phyloP scores from a whole-genome alignment of 2,888 invertebrate genomes.

The Hypomecis atomaria region DNA sequence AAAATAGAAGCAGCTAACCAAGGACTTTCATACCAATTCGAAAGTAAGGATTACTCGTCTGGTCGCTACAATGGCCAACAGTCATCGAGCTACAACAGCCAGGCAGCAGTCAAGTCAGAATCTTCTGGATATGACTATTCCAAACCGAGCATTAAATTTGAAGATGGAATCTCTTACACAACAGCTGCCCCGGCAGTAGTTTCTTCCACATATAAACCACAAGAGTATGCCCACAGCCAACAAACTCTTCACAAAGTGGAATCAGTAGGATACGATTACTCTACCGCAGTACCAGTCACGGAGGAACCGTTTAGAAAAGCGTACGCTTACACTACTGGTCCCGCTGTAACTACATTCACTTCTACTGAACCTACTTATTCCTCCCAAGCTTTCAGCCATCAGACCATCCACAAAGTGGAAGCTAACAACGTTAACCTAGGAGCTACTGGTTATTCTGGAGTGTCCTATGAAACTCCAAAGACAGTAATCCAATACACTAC shows the following conservation, averaged over 20 bases:
- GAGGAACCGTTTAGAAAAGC: constrained; percentile 74
- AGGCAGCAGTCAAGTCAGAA: constrained; percentile 39
- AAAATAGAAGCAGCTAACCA: constrained; percentile 61
- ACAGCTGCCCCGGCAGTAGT: constrained; percentile 67
- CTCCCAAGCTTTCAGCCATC: constrained; percentile 68
- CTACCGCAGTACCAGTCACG: constrained; percentile 63
- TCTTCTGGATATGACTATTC: constrained; percentile 66
- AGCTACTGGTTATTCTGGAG: constrained; percentile 47
- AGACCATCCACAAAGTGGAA: constrained; percentile 66
- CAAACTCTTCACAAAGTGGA: constrained; percentile 67
- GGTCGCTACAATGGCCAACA: constrained; percentile 30
- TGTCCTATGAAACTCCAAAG: constrained; percentile 52
- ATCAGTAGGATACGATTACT: constrained; percentile 64
- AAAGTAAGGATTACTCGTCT: constrained; percentile 50
- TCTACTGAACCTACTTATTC: constrained; percentile 58
- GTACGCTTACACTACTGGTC: constrained; percentile 75
- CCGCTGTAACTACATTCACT: constrained; percentile 55
- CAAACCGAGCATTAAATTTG: constrained; percentile 69
- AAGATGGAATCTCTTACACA: constrained; percentile 68
- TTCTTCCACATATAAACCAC: constrained; percentile 69
- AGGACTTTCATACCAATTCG: constrained; percentile 59
- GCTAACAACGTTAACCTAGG: constrained; percentile 48
- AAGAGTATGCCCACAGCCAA: constrained; percentile 66
- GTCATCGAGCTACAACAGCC: constrained; percentile 26
- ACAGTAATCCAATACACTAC: constrained; percentile 57